Evolutionary conservation across 2,113 vertebrate genomes (phyloP), one percentile per base, ranked within the genome.

Genomic region (Odontophorus gujanensis): DNA sequence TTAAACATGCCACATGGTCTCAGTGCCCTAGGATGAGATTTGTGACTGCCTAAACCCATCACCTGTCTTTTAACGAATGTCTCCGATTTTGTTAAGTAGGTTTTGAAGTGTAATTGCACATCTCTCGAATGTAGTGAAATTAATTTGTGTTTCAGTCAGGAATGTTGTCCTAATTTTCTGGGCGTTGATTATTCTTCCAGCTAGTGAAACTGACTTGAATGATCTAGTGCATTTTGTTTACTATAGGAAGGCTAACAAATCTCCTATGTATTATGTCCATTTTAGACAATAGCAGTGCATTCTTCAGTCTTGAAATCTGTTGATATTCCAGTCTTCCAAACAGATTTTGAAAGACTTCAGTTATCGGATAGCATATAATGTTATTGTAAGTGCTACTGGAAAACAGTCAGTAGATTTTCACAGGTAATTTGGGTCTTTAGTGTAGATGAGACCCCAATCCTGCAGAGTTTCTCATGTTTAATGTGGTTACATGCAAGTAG

Each of bases 151-250:
- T 93, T 83, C 82, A 92, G 68, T 85, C 65, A 90, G 76, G 87
- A 82, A 85, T 84, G 86, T 91, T 77, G 84, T 63, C 85, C 95
- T 91, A 92, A 93, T 95, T 95, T 97, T 95, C 92, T 95, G 89
- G 81, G 47, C 61, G 48, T 30, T 90, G 77, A 81, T 96, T 94
- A 78, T 75, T 74, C 86, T 96, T 34, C 91, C 82, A 87, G 73
- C 65, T 95, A 93, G 55, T 81, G 79, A 92, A 91, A 87, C 86
- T 94, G 77, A 74, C 85, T 93, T 90, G 47, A 96, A 96, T 86
- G 66, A 79, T 77, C 75, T 87, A 92, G 24, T 68, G 76, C 45
- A 58, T 92, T 97, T 96, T 95, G 58, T 89, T 87, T 96, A 84
- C 78, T 89, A 43, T 57, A 42, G 72, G 83, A 89, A 95, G 61